Percentiles rank a stretch among this genome's conserved stretches.
Conservation (phyloP, 2,888 invertebrate species). For the Holacanthella duospinosa region DNA sequence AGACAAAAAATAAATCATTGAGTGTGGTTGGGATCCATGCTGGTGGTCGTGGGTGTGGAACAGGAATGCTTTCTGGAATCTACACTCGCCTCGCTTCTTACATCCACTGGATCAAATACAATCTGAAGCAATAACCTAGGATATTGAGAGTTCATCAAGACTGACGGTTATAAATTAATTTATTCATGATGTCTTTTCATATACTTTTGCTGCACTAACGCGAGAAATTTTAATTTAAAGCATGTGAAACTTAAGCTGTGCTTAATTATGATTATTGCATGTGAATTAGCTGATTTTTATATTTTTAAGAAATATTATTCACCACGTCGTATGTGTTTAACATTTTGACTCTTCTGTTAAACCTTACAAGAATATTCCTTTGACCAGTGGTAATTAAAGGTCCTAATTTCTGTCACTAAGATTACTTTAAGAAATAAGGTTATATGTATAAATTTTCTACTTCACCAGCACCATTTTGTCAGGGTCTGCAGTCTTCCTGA, state of each 20-base stretch:
- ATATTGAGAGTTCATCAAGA: background rate
- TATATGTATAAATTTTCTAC: conserved; percentile 6
- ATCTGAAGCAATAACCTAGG: background rate
- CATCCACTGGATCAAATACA: conserved; percentile 40
- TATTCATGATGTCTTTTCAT: background rate
- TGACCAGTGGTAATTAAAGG: no score
- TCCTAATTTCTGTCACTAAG: no score
- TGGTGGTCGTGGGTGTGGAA: conserved; percentile 6
- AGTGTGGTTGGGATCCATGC: conserved; percentile 10
- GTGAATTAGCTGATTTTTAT: no score
- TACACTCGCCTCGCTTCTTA: conserved; percentile 41
- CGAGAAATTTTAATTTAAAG: background rate
- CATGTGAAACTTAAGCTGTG: no score
- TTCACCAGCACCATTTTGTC: conserved; percentile 19
- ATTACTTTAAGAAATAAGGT: no score
- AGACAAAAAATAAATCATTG: conserved; percentile 1
- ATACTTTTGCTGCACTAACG: background rate
- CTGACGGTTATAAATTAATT: background rate
- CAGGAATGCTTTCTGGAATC: conserved; percentile 40
- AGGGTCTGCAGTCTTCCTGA: conserved; percentile 12
- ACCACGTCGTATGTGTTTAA: no score
- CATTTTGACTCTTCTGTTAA: no score
- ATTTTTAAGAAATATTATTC: no score
- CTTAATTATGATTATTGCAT: no score
- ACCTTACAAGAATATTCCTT: no score